Evolutionary conservation across 2,113 vertebrate genomes (phyloP).

Genomic region (Hirundichthys speculiger): DNA sequence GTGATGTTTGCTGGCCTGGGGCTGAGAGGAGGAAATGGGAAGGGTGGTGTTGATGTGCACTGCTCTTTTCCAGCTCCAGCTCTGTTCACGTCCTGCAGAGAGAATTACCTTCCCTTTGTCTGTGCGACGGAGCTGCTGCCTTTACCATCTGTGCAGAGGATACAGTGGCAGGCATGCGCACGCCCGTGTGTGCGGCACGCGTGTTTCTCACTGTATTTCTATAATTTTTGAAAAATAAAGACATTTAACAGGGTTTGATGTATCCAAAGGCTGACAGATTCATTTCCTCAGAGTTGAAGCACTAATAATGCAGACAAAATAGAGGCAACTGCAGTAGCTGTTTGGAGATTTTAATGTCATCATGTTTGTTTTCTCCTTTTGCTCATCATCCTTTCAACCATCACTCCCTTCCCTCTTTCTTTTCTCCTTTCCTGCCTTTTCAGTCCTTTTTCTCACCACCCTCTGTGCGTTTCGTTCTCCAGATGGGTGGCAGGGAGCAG

Average conservation of each 20-base stretch:
- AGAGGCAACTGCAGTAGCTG: background rate
- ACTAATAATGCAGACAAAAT: background rate
- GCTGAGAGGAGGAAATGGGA: constrained; percentile 67
- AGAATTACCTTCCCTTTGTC: constrained; percentile 78
- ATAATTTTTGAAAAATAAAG: constrained; percentile 35
- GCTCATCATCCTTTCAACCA: background rate
- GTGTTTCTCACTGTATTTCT: constrained; percentile 4
- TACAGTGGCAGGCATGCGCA: constrained; percentile 54
- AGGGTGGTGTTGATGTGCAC: constrained; percentile 65
- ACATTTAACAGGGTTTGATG: constrained; percentile 15
- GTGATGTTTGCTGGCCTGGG: constrained; percentile 73
- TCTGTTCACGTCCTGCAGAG: constrained; percentile 69
- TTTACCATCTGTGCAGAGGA: constrained; percentile 73
- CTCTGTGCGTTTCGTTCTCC: constrained; percentile 74
- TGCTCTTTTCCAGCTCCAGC: constrained; percentile 69
- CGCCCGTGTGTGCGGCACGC: background rate
- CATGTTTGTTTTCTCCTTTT: background rate
- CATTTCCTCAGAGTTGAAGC: constrained; percentile 8
- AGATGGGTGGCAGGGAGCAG: constrained; percentile 93
- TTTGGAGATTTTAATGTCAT: background rate
- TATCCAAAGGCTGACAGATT: background rate
- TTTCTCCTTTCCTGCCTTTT: background rate
- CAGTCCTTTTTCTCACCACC: background rate
- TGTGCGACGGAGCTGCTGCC: constrained; percentile 72
- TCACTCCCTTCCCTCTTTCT: constrained; percentile 6